Conservation (phyloP, 2,113 vertebrate species). For the Psophia crepitans region DNA sequence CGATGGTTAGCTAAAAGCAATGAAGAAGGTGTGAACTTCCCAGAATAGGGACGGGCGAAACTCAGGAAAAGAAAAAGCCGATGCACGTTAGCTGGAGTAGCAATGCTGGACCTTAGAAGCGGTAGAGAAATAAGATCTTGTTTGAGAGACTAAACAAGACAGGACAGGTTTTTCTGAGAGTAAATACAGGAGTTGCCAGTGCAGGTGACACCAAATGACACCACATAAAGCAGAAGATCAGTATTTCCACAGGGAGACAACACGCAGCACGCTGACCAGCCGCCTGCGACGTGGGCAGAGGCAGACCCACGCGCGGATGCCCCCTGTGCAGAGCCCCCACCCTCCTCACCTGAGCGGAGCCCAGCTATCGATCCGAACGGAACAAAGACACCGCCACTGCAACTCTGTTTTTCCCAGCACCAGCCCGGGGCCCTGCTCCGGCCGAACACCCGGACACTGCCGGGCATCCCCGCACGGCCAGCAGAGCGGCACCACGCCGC, state of each 20-base stretch:
- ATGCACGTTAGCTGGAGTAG: not conserved
- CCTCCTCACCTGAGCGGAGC: not conserved
- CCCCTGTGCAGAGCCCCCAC: not conserved
- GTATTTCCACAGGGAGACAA: not conserved
- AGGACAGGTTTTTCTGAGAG: not conserved
- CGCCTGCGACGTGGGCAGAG: not conserved
- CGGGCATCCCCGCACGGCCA: fast-evolving
- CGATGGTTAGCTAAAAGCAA: not conserved
- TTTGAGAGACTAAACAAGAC: not conserved
- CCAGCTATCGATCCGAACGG: not conserved
- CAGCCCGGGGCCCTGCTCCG: not conserved
- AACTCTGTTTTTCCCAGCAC: not conserved
- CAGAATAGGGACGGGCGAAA: not conserved
- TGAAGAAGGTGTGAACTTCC: not conserved
- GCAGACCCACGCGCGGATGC: not conserved
- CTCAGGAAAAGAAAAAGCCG: not conserved
- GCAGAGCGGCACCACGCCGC: not conserved
- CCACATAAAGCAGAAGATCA: not conserved
- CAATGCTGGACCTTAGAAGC: not conserved
- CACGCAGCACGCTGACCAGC: not conserved
- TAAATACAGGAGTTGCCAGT: not conserved
- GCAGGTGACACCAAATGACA: not conserved
- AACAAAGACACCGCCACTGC: conserved; percentile 31
- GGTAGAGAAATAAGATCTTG: not conserved
- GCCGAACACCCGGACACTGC: not conserved